Base-by-base conservation (phyloP, 2,113 vertebrate species). In the Ailurus styani region DNA sequence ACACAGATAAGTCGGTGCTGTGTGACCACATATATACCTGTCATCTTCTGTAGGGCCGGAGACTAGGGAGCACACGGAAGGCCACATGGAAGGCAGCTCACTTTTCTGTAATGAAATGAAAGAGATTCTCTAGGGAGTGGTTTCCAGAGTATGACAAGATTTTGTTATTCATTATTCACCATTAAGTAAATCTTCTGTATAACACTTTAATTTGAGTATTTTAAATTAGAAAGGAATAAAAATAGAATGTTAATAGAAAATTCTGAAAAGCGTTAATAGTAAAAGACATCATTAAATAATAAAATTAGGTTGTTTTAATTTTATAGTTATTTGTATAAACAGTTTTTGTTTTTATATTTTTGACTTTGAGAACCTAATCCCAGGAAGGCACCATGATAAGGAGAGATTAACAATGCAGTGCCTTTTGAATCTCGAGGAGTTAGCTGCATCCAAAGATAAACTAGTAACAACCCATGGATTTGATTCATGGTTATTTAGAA, bases 201-300 rank as follows among this genome's bases (percentile, higher is more conserved):
- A 60, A 73, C 13, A n/a, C 83, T 83, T 93, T 91, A 86, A 55
- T 88, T 93, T 93, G 40, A 84, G 62, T 94, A 84, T 85, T 87
- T 96, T 94, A 72, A n/a, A 92, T 91, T 90, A 96, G 27, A 91
- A 94, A 57, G 87, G n/a, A 73, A 5, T 92, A 60, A 70, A 93
- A 90, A 85, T 4, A 40, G n/a, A 87, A 82, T 95, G 23, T 87
- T 96, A 88, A 42, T 86, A 81, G 29, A 85, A 72, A 72, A 64
- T 93, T 95, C 17, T 87, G 47, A 81, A 75, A 78, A 27, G 2
- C 90, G 84, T 84, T 81, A n/a, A 29, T 81, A 82, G 42, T 90
- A 94, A 66, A 93, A 73, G 13, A 73, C 25, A 70, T 70, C 31
- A 66, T 66, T n/a, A 55, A 83, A 18, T 84, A 90, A 93, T 79